Evolutionary conservation across 53 echinoderm and acorn worm genomes (phyloP), one percentile per base, ranked within the genome.

Genomic region (Apostichopus leukothele): DNA sequence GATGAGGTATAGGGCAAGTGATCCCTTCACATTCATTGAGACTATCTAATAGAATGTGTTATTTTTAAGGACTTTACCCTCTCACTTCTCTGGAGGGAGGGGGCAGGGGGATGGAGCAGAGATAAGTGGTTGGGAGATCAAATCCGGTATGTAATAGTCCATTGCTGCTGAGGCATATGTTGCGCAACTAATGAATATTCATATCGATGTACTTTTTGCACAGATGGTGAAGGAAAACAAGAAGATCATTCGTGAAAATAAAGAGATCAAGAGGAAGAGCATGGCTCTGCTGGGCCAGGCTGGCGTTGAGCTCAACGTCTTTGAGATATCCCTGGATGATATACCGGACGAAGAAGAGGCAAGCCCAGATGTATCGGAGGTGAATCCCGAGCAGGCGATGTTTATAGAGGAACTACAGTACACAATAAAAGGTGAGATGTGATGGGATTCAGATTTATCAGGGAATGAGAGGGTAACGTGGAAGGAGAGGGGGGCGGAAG

Each of bases 211-310:
- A 39, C 39, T 39, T 3, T 39, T 39, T 39, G 39, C 63, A 63
- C 89, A 96, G 96, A 96, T 94, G 94, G 96, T 96, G 81, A 94
- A 94, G 79, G 94, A 96, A 79, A 79, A 79, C 79, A 79, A 79
- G 18, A 79, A 79, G 53, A 79, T 79, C 79, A 51, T 79, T 51
- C 51, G 53, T 51, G 79, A 79, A 84, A 96, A 95, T 67, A 93
- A 92, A 76, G 95, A 95, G 55, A 92, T 96, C 26, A 96, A 95
- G 79, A 89, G 96, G 61, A 96, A 96, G 90, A 96, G 96, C 66
- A 79, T 88, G 20, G 94, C 94, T 20, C 77, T 92, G 86, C 86
- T 92, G 76, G 88, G 90, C 22, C 60, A 86, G 9, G 92, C 89
- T 92, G 93, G 91, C 6, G 86, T 91, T 74, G 91, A 93, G 79